Base-by-base conservation (phyloP, 1,140 invertebrate genomes). In the Laupala kohalensis region DNA sequence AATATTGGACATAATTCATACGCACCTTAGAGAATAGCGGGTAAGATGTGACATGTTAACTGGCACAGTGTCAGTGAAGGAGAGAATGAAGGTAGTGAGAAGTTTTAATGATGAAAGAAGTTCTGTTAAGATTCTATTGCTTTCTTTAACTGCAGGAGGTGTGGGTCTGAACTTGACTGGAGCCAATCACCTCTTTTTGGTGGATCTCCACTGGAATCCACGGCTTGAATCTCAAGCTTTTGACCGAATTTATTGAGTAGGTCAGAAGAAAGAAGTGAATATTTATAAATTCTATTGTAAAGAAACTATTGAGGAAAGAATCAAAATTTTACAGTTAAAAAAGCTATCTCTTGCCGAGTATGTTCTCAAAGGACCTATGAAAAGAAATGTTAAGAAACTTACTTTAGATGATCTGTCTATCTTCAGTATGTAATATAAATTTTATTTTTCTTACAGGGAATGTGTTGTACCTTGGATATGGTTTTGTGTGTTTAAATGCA, bases 191-290 rank as follows among this genome's bases (percentile, higher is more conserved):
- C 82, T 98, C 9, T 87, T 97, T 64, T 77, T 98, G 4, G 77
- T 96, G 3, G 96, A 98, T 81, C 83, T 94, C 68, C 95, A 97
- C 80, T 98, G 95, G 95, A 98, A 98, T 84, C 95, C 95, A 0
- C 94, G 96, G 75, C 81, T 97, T 25, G 95, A 97, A 81, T 82
- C 88, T 6, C 95, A 98, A 79, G 94, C 95, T 0, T 93, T 92
- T 83, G 95, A 97, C 82, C 83, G 95, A 65, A 90, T 97, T 65
- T 95, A 96, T 81, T 83, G 95, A 71, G 88, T 96, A 66, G 95
- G 95, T 0, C 95, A 98, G 78, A 87, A 79, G 15, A 92, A 90
- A 78, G 78, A 86, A 77, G 94, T 96, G 0, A 84, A 86, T 70
- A 88, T 97, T 66, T 94, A 96, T 79, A 94, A 92, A 90, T 92